phyloP scores from a whole-genome alignment of 1,140 invertebrate genomes.

The Aphidius gifuensis region DNA sequence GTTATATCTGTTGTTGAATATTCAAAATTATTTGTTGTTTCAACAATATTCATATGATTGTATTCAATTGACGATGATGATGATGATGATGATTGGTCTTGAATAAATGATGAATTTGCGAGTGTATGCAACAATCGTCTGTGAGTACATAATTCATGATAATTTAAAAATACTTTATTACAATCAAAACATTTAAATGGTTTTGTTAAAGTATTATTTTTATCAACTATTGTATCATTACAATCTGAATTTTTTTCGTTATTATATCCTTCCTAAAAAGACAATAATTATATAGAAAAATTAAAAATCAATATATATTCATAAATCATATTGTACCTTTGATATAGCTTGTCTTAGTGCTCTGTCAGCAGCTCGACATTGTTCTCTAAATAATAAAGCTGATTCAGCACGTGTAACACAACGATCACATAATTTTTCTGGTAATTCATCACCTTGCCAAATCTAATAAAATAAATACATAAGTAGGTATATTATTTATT shows the following conservation, averaged over 20 bases:
- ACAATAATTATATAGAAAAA: no score
- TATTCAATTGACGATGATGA: no score
- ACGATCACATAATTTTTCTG: slow-evolving; percentile 51
- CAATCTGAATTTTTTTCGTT: no score
- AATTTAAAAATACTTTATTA: slow-evolving; percentile 39
- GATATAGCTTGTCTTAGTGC: slow-evolving; percentile 50
- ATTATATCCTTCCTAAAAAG: no score
- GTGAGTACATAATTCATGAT: slow-evolving; percentile 46
- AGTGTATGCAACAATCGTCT: slow-evolving; percentile 36
- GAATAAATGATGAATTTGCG: slow-evolving; percentile 29
- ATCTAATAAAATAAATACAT: slow-evolving; percentile 32
- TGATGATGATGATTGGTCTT: slow-evolving; percentile 38
- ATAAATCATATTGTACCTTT: neutral
- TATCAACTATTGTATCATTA: no score
- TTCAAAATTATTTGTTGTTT: slow-evolving; percentile 39
- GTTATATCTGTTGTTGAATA: slow-evolving; percentile 1
- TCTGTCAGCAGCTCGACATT: slow-evolving; percentile 50
- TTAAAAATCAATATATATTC: no score
- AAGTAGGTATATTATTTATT: no score
- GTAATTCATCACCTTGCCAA: slow-evolving; percentile 51
- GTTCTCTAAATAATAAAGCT: slow-evolving; percentile 51
- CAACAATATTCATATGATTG: slow-evolving; percentile 43
- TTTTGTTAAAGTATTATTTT: slow-evolving; percentile 34
- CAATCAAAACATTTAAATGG: slow-evolving; percentile 45
- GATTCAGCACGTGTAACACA: slow-evolving; percentile 52